These are phyloP conservation scores for Mythimna vitellina DNA, from an alignment of 2,888 invertebrate genomes.

Conservation along the genomic window DNA sequence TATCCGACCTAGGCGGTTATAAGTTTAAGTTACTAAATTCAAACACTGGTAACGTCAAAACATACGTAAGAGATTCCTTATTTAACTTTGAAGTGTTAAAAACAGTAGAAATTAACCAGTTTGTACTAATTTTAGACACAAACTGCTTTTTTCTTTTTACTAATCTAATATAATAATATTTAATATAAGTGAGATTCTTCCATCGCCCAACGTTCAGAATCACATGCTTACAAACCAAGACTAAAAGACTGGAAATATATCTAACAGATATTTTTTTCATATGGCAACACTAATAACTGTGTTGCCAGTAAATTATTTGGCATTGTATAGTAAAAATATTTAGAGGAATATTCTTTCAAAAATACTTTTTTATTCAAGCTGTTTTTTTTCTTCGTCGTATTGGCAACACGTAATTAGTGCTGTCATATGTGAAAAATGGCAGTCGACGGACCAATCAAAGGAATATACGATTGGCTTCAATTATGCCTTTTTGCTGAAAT, in stretches of 20 bases:
- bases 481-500: slow-evolving; percentile 40
- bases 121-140: slow-evolving; percentile 49
- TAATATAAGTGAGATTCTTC: slow-evolving; percentile 59
- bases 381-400: slow-evolving; percentile 22
- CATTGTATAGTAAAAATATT: slow-evolving; percentile 57
- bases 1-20: no score
- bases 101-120: slow-evolving; percentile 24
- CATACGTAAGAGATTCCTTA: slow-evolving; percentile 25
- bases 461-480: slow-evolving; percentile 41
- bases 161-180: slow-evolving; percentile 34
- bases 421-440: slow-evolving; percentile 52
- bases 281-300: slow-evolving; percentile 57
- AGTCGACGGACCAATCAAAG: slow-evolving; percentile 46
- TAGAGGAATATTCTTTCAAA: slow-evolving; percentile 24
- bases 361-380: slow-evolving; percentile 5
- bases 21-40: slow-evolving; percentile 17
- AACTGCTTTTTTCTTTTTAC: slow-evolving; percentile 33
- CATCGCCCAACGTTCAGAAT: slow-evolving; percentile 30
- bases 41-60: slow-evolving; percentile 5
- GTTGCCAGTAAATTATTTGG: slow-evolving; percentile 46
- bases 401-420: slow-evolving; percentile 42
- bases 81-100: slow-evolving; percentile 7
- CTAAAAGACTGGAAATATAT: slow-evolving; percentile 50
- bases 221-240: slow-evolving; percentile 52
- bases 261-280: slow-evolving; percentile 40